phyloP scores from a whole-genome alignment of 2,797 vertebrate species.

The Neopelma chrysocephalum region DNA sequence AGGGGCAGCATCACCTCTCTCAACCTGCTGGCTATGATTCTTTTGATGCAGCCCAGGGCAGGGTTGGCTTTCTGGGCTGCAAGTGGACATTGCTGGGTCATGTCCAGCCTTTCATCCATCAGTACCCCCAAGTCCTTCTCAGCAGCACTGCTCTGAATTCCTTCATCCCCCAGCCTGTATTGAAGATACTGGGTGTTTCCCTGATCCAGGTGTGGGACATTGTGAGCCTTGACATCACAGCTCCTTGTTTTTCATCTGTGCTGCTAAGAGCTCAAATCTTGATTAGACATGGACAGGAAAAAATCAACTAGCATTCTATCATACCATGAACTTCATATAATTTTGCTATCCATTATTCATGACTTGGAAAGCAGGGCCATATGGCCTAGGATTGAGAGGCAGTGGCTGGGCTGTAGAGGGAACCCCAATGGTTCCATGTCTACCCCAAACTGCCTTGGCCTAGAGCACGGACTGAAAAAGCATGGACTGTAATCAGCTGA shows the following conservation, averaged over 20 bases:
- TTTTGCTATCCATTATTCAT: background rate
- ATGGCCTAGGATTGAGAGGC: background rate
- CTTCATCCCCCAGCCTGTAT: background rate
- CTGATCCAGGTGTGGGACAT: background rate
- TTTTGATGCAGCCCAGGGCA: background rate
- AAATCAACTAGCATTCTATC: background rate
- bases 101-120: background rate
- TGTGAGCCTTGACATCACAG: background rate
- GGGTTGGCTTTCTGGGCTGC: background rate
- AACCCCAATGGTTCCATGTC: rapidly evolving
- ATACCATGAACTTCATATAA: background rate
- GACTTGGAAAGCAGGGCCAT: background rate
- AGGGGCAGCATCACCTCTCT: background rate
- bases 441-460: background rate
- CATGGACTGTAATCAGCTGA: background rate
- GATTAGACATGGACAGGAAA: background rate
- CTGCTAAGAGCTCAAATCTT: background rate
- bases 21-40: background rate
- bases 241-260: background rate
- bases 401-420: background rate
- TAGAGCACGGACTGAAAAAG: background rate
- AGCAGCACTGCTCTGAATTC: background rate
- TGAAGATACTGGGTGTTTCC: background rate
- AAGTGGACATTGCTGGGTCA: background rate
- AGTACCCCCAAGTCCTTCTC: background rate